A percentile compares a stretch with the other conserved stretches of the same genome.
Evolutionary conservation across 2,797 vertebrate genomes (phyloP).

Genomic region (Alectoris magna): DNA sequence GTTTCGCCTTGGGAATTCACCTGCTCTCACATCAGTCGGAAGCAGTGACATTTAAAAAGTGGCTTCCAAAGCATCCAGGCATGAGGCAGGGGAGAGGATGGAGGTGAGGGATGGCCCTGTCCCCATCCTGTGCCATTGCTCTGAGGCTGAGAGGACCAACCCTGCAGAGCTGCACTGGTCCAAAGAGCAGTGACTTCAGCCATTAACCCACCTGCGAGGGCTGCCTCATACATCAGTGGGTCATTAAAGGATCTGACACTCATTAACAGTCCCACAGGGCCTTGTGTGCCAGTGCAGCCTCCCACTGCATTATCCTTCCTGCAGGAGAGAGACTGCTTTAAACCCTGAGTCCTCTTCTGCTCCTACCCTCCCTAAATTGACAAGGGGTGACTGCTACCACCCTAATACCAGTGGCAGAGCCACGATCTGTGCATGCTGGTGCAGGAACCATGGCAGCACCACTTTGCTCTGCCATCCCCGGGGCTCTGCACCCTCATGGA

Average conservation of each 20-base stretch:
- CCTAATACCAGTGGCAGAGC: background rate
- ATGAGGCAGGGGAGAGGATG: background rate
- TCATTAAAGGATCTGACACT: background rate
- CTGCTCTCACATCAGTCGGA: background rate
- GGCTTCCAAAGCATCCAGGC: background rate
- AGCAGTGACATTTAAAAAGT: background rate
- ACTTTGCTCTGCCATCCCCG: background rate
- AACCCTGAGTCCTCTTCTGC: rapidly evolving
- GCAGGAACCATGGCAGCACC: background rate
- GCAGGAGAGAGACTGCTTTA: background rate
- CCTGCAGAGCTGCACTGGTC: background rate
- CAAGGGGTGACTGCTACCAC: rapidly evolving
- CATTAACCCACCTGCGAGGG: background rate
- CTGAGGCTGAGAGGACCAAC: background rate
- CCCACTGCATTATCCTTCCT: background rate
- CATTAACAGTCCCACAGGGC: background rate
- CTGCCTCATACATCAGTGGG: background rate
- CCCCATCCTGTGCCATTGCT: background rate
- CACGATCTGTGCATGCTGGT: too few relatives aligned
- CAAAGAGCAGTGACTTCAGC: background rate
- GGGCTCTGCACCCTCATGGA: background rate
- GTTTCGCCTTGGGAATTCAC: background rate
- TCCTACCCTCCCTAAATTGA: background rate
- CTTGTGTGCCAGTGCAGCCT: background rate
- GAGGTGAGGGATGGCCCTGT: rapidly evolving